Base-by-base conservation (phyloP, 2,888 invertebrate species). In the Cinara cedri region DNA sequence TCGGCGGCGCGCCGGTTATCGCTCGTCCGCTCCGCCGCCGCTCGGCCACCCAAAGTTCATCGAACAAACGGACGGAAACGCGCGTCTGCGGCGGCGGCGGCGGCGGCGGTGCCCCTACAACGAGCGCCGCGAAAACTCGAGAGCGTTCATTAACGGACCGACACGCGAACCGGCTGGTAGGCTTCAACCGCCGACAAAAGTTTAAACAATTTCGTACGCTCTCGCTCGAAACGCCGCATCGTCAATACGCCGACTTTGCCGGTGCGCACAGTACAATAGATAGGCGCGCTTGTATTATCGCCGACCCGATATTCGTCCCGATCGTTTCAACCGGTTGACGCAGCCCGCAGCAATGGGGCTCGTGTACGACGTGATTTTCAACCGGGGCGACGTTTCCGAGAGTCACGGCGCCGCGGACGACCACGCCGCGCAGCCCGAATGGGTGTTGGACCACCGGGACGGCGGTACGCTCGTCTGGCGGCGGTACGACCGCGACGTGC, bases 301-400 rank as follows among this genome's bases (percentile, higher is more conserved):
- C n/a, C n/a, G n/a, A n/a, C n/a, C n/a, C n/a, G n/a, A n/a, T n/a
- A n/a, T 9, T 1, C 60, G 14, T 16, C 26, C 16, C 60, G 16
- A 42, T n/a, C 54, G 44, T 9, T n/a, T 16, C n/a, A 34, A 19
- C 11, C 65, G 66, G 49, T 13, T 0, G 11, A n/a, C n/a, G 10
- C 19, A 19, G 13, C 51, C 11, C 34, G 34, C 6, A 4, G 34
- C 24, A 11, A 78, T 78, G 78, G 78, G 78, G 21, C 34, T 78
- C 1, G n/a, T 78, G 34, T 78, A 70, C 70, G 34, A 78, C 78
- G 70, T 78, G 70, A 26, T 78, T 51, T 78, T 78, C 68, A 68
- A 60, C 24, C 57, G 68, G 60, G 60, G 57, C 57, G 55, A 49
- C 62, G 51, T 8, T 1, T 42, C 51, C 16, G 9, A 14, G 9